Percentiles rank a stretch among this genome's conserved stretches.
phyloP scores from a whole-genome alignment of 2,113 vertebrate species.

The Carassius gibelio region DNA sequence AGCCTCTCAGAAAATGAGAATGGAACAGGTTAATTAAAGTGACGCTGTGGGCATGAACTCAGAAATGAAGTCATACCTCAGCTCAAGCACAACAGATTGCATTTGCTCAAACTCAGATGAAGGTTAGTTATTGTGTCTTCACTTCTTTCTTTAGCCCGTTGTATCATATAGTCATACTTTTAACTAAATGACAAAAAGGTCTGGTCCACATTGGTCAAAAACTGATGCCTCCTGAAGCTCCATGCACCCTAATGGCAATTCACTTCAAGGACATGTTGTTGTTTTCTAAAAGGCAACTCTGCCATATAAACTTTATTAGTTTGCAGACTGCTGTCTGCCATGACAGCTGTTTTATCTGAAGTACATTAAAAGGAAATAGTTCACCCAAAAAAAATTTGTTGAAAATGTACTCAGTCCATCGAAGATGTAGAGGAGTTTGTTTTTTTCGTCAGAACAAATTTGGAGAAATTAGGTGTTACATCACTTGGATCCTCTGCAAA shows the following conservation, averaged over 20 bases:
- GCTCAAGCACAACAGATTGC: slow-evolving; percentile 26
- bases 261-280: background rate
- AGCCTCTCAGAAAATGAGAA: slow-evolving; percentile 19
- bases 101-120: slow-evolving; percentile 20
- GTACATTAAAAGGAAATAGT: background rate
- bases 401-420: too few species aligned
- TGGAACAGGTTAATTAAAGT: slow-evolving; percentile 44
- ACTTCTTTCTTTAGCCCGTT: background rate
- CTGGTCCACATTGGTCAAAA: background rate
- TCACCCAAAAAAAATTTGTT: too few species aligned
- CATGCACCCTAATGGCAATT: background rate
- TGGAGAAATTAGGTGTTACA: too few species aligned
- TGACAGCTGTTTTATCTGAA: background rate
- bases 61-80: slow-evolving; percentile 10
- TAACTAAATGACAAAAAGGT: background rate
- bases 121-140: background rate
- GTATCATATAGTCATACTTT: background rate
- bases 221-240: background rate
- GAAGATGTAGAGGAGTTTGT: too few species aligned
- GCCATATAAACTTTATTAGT: too few species aligned
- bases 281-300: background rate
- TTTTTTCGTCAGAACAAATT: too few species aligned
- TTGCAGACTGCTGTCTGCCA: too few species aligned
- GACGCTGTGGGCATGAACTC: slow-evolving; percentile 28
- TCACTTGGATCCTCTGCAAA: background rate